Conservation (phyloP, 2,888 invertebrate species). For the Drosophila fungiperda region DNA sequence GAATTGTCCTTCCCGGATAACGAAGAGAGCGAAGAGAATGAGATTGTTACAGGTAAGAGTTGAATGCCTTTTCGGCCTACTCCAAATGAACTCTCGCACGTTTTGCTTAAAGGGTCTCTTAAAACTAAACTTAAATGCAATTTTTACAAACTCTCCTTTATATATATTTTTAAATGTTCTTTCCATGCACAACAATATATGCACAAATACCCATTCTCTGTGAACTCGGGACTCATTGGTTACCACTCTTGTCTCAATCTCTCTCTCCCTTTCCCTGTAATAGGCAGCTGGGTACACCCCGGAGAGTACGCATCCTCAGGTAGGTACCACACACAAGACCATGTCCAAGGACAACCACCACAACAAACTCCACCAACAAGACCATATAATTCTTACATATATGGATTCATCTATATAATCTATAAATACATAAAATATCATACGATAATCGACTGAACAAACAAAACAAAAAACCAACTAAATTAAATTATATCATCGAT, state of each 20-base stretch:
- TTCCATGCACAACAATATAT: conserved; percentile 12
- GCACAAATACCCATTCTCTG: conserved; percentile 11
- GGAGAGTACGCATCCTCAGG: conserved; percentile 99
- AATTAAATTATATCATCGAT: conserved; percentile 32
- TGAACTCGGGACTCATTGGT: conserved; percentile 24
- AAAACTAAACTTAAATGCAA: conserved; percentile 24
- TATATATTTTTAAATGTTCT: conserved; percentile 20
- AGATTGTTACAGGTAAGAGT: conserved; percentile 94
- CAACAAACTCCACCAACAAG: conserved; percentile 61
- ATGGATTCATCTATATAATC: conserved; percentile 83
- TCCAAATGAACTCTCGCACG: conserved; percentile 22
- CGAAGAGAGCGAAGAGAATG: conserved; percentile 93
- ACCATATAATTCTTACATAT: conserved; percentile 79
- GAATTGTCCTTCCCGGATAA: conserved; percentile 97
- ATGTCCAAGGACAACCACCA: conserved; percentile 55
- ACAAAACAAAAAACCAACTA: conserved; percentile 24
- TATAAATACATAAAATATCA: conserved; percentile 84
- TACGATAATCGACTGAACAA: conserved; percentile 65
- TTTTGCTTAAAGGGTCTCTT: conserved; percentile 4
- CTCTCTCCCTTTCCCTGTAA: conserved; percentile 14
- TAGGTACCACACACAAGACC: conserved; percentile 86
- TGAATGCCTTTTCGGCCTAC: background rate
- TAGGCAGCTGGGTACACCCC: conserved; percentile 98
- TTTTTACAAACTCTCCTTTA: conserved; percentile 12
- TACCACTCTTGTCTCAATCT: conserved; percentile 21